phyloP scores from a whole-genome alignment of 2,888 invertebrate species.

The Drosophila nigritarsus region DNA sequence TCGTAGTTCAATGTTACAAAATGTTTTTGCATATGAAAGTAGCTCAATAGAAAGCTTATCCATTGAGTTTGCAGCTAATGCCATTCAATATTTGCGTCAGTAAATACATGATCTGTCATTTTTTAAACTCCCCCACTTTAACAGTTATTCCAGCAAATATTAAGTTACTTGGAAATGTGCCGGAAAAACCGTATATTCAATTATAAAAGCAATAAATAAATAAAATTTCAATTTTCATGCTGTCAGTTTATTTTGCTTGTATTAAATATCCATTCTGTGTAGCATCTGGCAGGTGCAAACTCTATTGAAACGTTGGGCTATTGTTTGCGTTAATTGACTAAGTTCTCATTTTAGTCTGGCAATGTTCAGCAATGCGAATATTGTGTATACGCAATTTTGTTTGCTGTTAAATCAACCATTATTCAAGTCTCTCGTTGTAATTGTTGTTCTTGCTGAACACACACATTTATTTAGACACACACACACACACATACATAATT shows the following conservation, averaged over 20 bases:
- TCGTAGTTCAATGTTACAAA: background rate
- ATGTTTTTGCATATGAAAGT: background rate
- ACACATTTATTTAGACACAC: no score
- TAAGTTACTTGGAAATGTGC: background rate
- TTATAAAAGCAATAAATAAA: constrained; percentile 1
- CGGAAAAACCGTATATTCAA: background rate
- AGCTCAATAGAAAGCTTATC: background rate
- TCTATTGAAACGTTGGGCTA: constrained; percentile 15
- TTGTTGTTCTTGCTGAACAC: background rate
- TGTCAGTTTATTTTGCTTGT: constrained; percentile 22
- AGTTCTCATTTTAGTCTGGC: constrained; percentile 25
- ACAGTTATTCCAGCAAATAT: background rate
- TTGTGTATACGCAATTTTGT: constrained; percentile 22
- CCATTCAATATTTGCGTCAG: background rate
- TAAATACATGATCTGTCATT: background rate
- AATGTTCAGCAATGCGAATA: constrained; percentile 9
- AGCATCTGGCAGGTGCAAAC: constrained; percentile 31
- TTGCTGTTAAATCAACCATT: constrained; percentile 23
- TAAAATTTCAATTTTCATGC: constrained; percentile 7
- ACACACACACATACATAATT: background rate
- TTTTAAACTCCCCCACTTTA: background rate
- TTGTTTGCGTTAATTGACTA: constrained; percentile 43
- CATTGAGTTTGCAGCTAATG: background rate
- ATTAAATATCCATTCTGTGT: constrained; percentile 5
- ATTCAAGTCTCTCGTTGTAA: constrained; percentile 13